Percentiles rank a stretch among this genome's conserved stretches.
phyloP scores from a whole-genome alignment of 2,113 vertebrate species.

The Centrocercus urophasianus region DNA sequence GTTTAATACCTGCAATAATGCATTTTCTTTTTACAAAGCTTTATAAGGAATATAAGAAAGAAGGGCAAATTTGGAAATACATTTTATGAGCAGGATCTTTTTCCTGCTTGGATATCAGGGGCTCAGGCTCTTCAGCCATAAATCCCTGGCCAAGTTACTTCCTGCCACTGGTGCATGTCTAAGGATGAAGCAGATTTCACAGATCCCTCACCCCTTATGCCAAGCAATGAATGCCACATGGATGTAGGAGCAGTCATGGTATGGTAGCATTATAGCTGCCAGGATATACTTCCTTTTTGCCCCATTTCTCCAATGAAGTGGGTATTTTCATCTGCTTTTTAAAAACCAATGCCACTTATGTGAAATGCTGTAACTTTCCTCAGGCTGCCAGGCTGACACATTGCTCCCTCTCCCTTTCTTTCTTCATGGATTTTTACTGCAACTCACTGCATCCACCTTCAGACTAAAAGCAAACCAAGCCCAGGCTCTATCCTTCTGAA shows the following conservation, averaged over 20 bases:
- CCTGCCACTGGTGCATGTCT: neutral
- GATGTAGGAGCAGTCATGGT: neutral
- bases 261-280: neutral
- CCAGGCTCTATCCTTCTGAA: neutral
- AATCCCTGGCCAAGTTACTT: neutral
- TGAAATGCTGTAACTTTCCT: neutral
- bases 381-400: neutral
- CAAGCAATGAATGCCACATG: no score
- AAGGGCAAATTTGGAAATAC: neutral
- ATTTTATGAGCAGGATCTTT: neutral
- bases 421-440: neutral
- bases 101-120: neutral
- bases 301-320: neutral
- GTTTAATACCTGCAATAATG: neutral
- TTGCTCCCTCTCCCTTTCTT: neutral
- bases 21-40: neutral
- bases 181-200: neutral
- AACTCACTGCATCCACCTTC: neutral
- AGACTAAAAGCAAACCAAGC: neutral
- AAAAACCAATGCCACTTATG: neutral
- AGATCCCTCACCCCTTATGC: neutral
- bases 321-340: neutral
- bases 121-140: neutral
- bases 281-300: neutral
- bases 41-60: rapidly evolving